Base-by-base conservation (phyloP, 2,888 invertebrate species). In the Scaptomyza cyrtandrae region DNA sequence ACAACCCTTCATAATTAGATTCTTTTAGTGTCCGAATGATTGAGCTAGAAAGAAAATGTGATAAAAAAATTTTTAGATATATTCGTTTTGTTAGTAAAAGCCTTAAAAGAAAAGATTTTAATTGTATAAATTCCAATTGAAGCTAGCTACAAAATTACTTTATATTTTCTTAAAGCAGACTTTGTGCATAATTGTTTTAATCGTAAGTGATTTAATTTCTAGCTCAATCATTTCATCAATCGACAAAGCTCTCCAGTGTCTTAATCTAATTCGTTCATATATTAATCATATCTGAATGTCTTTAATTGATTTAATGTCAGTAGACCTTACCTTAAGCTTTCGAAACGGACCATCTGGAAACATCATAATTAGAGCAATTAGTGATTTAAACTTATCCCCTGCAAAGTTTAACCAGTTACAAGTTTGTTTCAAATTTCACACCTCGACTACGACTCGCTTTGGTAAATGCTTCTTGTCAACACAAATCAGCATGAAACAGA, bases 381-480 rank as follows among this genome's bases (percentile, higher is more conserved):
- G n/a, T 33, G 10, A 39, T 24, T 19, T 3, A 3, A 16, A n/a
- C 49, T 45, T 19, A n/a, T 37, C 4, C 13, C 43, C 10, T 29
- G 19, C 41, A 29, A 24, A 49, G 53, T 61, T 58, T 54, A 13
- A 35, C 7, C 43, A 33, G 4, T 35, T 44, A 0, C 33, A 14
- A 52, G 33, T 33, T 61, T 3, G 16, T 50, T 53, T 46, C 5
- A 16, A 29, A 16, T 27, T 58, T 76, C 65, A 53, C 65, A 65
- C 60, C 37, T 70, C 55, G 52, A 46, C 33, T 33, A 52, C 63
- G 24, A 45, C 24, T 49, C 41, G 24, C 35, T 41, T 37, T 43
- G 43, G 41, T 46, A 65, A 83, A 71, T 71, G 58, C 56, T 55
- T 62, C 46, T 67, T 68, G 73, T 70, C 80, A 65, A 54, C 70